phyloP scores from a whole-genome alignment of 2,113 vertebrate genomes.

The Monarcha castaneiventris region DNA sequence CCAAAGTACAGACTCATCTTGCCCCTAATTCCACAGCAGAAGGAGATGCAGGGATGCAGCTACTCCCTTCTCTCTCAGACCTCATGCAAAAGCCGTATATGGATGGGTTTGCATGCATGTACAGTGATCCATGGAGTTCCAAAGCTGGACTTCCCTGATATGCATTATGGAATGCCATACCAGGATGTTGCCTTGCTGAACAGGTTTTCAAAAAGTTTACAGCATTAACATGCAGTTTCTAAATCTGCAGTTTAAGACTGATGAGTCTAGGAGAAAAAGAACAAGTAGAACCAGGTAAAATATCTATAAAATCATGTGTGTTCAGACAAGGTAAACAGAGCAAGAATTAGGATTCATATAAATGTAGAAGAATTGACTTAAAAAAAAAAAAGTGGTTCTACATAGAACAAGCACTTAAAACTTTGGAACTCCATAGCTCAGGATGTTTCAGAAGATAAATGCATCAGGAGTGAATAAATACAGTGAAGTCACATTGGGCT shows the following conservation, averaged over 20 bases:
- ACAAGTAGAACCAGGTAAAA: not conserved
- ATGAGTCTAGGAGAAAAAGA: fast-evolving
- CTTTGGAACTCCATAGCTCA: not conserved
- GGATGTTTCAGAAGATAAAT: not conserved
- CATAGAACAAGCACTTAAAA: not conserved
- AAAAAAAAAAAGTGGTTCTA: not conserved
- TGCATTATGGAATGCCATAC: not conserved
- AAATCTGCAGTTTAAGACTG: not conserved
- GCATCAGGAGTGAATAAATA: not conserved
- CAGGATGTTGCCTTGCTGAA: not conserved
- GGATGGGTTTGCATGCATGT: not conserved
- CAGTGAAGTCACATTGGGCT: not conserved
- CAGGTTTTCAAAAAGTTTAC: not conserved
- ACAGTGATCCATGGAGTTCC: not conserved
- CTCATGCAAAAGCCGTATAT: fast-evolving
- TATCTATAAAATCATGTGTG: not conserved
- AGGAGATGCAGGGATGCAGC: not conserved
- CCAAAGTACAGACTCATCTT: not conserved
- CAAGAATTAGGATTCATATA: not conserved
- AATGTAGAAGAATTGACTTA: not conserved
- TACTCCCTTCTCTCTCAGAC: not conserved
- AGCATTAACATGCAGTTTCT: not conserved
- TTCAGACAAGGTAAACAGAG: not conserved
- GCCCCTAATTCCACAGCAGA: not conserved
- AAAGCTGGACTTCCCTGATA: not conserved